Base-by-base conservation (phyloP, 2,113 vertebrate species). In the Lethenteron reissneri region DNA sequence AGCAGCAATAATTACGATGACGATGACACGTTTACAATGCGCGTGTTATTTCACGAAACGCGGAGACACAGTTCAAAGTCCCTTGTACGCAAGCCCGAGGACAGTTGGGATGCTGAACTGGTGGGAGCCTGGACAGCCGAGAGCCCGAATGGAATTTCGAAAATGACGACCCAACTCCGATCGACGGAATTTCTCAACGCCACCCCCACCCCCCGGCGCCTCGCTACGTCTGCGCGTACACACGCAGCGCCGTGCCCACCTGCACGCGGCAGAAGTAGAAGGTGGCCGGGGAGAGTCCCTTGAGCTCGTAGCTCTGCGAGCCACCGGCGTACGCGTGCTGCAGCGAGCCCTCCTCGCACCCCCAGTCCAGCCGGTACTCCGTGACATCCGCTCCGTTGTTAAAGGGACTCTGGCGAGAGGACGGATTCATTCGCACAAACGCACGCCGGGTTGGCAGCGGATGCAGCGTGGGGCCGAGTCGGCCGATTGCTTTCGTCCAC, bases 321-420 rank as follows among this genome's bases (percentile, higher is more conserved):
- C 86, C 78, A 4, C 92, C 92, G 19, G 79, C 88, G 73, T 94
- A 96, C 74, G 85, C 87, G 72, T 84, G 78, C 79, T 90, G 88
- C 90, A 95, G 89, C 78, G 79, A 82, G 73, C 92, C 90, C 78
- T 97, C 90, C 57, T 88, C 86, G 2, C 86, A 87, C 1, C 92
- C 92, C 92, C 92, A 96, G 77, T 97, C 92, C 72, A 96, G 74
- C 2, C 89, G 85, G 76, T 85, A 95, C 76, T 97, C 92, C 0
- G 82, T 86, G 76, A 97, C 79, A 0, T 86, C 82, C 12, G 88
- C 87, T 71, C 92, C 92, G 0, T 97, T 94, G 77, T 82, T 84
- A 56, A 76, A 72, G 57, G 92, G 92, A 21, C 62, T 68, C 62
- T 68, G 62, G n/a, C n/a, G n/a, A 11, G 21, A 8, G 21, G 62